These are phyloP conservation scores for Lophochroa leadbeateri DNA, from an alignment of 2,113 vertebrate species.

Conservation along the genomic window DNA sequence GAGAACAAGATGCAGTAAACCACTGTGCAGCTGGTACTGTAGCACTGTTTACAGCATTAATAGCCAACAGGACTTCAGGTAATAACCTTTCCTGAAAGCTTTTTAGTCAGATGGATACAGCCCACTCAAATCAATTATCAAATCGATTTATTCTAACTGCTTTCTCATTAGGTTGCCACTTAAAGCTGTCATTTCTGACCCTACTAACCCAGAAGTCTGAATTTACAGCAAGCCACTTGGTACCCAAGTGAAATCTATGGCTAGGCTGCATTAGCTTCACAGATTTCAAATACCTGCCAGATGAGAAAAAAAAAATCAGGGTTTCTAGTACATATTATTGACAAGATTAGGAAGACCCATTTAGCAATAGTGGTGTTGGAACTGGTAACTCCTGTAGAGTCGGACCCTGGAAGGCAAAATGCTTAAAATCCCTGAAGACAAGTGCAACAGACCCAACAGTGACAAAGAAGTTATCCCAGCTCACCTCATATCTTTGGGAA, in stretches of 20 bases:
- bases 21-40: background rate
- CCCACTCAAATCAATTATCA: background rate
- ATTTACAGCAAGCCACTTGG: background rate
- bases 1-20: background rate
- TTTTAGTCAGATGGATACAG: background rate
- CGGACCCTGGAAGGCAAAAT: background rate
- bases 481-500: constrained; percentile 88
- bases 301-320: background rate
- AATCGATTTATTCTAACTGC: background rate
- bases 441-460: background rate
- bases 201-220: background rate
- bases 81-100: background rate
- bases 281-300: background rate
- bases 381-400: background rate
- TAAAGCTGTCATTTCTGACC: background rate
- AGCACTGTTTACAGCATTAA: background rate
- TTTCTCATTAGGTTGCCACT: background rate
- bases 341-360: background rate
- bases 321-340: background rate
- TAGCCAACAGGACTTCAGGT: background rate
- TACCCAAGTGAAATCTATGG: background rate
- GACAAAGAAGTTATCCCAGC: background rate
- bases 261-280: background rate
- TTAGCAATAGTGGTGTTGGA: background rate
- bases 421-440: background rate